Base-by-base conservation (phyloP, 2,797 vertebrate species). In the Syndactyla subalaris region DNA sequence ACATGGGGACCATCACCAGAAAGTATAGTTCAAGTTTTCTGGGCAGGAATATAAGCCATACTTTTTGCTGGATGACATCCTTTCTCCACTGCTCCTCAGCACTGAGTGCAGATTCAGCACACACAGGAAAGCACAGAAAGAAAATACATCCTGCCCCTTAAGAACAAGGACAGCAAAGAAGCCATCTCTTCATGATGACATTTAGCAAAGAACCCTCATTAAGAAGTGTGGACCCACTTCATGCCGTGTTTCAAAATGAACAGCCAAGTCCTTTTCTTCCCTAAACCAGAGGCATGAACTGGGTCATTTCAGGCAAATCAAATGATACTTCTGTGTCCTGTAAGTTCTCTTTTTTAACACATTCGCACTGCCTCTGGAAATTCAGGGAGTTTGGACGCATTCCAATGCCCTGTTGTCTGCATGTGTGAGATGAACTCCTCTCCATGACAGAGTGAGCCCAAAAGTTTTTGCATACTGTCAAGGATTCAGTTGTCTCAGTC, bases 371-470 rank as follows among this genome's bases (percentile, higher is more conserved):
- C 45, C 41, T 83, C 51, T 58, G 43, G 22, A 55, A 75, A 10
- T 51, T 65, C 39, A 45, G n/a, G 34, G 14, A 23, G 21, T 24
- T 49, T 54, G 30, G 18, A n/a, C 8, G 5, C 2, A 23, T 75
- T n/a, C 46, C 3, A 10, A 32, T 19, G 67, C 32, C 41, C 38
- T 39, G 14, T 20, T 30, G 12, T 49, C 32, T 0, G 0, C 15
- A 52, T 19, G 27, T 3, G 2, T 23, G 45, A 76, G 49, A 67
- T 14, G 30, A 89, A 55, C 26, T 38, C 26, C 45, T 45, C 46
- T 62, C 66, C 18, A 24, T 5, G 34, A 58, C 1, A 10, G 29
- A 51, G 5, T 7, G 7, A 85, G 46, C 30, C 59, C 59, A 82
- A 9, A 51, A 63, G 48, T 41, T 36, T 36, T 36, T 67, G 30